A percentile compares a stretch with the other conserved stretches of the same genome.
These are phyloP conservation scores for Apogon talboti DNA, from an alignment of 2,797 vertebrate genomes.

Conservation along the genomic window DNA sequence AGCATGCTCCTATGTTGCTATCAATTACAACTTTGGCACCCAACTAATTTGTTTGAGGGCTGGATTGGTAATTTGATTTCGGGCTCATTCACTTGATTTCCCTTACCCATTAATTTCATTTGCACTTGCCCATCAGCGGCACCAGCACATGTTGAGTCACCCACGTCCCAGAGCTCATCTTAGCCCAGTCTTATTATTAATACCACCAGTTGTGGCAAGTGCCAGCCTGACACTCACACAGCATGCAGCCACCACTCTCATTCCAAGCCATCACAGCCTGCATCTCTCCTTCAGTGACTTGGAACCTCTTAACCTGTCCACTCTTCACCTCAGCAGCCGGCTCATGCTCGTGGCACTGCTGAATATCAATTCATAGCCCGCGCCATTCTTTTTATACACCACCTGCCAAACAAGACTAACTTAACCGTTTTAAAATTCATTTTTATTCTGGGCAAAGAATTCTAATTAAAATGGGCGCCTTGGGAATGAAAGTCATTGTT, in stretches of 20 bases:
- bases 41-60: slow-evolving; percentile 86
- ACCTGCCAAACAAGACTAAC: slow-evolving; percentile 25
- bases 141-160: slow-evolving; percentile 83
- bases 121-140: slow-evolving; percentile 83
- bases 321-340: slow-evolving; percentile 59
- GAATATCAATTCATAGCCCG: slow-evolving; percentile 46
- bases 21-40: slow-evolving; percentile 89
- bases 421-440: slow-evolving; percentile 22
- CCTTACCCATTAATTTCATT: slow-evolving; percentile 89
- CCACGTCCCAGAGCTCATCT: slow-evolving; percentile 85
- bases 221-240: slow-evolving; percentile 66
- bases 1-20: slow-evolving; percentile 79
- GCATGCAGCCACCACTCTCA: slow-evolving; percentile 56
- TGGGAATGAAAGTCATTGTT: slow-evolving; percentile 18
- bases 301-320: slow-evolving; percentile 77
- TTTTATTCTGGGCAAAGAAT: slow-evolving; percentile 13
- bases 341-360: slow-evolving; percentile 27
- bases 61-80: slow-evolving; percentile 87
- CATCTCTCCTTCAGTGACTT: slow-evolving; percentile 68
- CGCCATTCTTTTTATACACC: background rate
- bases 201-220: slow-evolving; percentile 73
- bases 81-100: slow-evolving; percentile 86
- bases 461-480: slow-evolving; percentile 18
- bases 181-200: slow-evolving; percentile 82
- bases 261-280: slow-evolving; percentile 56